Conservation (phyloP, 2,797 vertebrate species). For the Alfaro cultratus region DNA sequence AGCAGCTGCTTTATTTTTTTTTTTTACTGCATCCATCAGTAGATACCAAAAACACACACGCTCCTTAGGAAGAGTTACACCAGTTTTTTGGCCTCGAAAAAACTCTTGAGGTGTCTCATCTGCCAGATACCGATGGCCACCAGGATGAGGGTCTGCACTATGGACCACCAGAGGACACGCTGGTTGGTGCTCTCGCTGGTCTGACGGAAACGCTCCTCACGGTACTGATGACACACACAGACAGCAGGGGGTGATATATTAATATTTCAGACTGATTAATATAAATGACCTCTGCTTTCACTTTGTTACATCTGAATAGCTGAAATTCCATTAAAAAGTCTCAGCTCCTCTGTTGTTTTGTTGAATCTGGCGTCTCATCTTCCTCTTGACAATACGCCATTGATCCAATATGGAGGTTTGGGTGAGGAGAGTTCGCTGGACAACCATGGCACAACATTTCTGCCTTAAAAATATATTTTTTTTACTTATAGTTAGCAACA, state of each 20-base stretch:
- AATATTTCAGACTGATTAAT: not conserved
- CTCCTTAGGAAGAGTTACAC: conserved; percentile 75
- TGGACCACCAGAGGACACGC: conserved; percentile 94
- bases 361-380: not conserved
- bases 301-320: not conserved
- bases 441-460: not conserved
- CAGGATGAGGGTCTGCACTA: conserved; percentile 92
- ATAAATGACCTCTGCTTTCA: not conserved
- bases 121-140: conserved; percentile 94
- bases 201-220: conserved; percentile 92
- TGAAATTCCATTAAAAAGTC: not conserved
- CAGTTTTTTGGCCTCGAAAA: conserved; percentile 95
- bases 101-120: conserved; percentile 95
- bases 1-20: conserved; percentile 14
- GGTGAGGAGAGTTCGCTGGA: not conserved
- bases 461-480: not conserved
- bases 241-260: not conserved
- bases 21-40: conserved; percentile 67
- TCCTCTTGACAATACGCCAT: not conserved
- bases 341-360: not conserved
- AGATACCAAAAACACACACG: conserved; percentile 27
- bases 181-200: conserved; percentile 96
- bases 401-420: not conserved
- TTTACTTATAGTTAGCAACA: not conserved
- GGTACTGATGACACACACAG: conserved; percentile 80